Percentiles rank a stretch among this genome's conserved stretches.
phyloP scores from a whole-genome alignment of 2,797 vertebrate species.

The Malurus splendens region DNA sequence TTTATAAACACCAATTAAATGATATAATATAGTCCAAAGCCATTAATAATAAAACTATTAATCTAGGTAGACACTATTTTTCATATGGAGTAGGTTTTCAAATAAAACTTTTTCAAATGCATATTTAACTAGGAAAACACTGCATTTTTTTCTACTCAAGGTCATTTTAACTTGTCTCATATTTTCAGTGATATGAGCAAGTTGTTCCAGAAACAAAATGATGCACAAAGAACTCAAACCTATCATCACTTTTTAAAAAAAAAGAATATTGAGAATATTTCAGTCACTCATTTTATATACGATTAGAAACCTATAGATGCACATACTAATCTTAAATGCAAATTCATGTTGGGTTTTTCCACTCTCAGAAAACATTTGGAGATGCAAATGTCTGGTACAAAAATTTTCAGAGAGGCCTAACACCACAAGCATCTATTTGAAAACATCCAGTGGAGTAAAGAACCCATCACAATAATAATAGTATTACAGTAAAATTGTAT shows the following conservation, averaged over 20 bases:
- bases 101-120: not conserved
- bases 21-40: slow-evolving; percentile 51
- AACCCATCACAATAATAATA: not conserved
- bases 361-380: not conserved
- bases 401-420: not conserved
- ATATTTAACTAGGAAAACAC: not conserved
- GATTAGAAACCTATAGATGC: not conserved
- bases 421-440: not conserved
- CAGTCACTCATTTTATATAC: not conserved
- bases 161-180: not conserved
- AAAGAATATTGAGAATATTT: not conserved
- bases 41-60: slow-evolving; percentile 62
- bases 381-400: not conserved
- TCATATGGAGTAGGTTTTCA: slow-evolving; percentile 14
- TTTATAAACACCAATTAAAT: slow-evolving; percentile 76
- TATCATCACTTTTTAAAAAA: not conserved
- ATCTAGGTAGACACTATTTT: slow-evolving; percentile 24
- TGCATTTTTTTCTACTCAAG: not conserved
- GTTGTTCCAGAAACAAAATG: not conserved
- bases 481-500: not conserved
- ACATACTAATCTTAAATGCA: not conserved
- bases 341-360: not conserved
- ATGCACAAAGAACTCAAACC: not conserved
- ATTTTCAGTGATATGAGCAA: not conserved
- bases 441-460: not conserved